Evolutionary conservation across 2,113 vertebrate species (phyloP).

Genomic region (Glareola pratincola): DNA sequence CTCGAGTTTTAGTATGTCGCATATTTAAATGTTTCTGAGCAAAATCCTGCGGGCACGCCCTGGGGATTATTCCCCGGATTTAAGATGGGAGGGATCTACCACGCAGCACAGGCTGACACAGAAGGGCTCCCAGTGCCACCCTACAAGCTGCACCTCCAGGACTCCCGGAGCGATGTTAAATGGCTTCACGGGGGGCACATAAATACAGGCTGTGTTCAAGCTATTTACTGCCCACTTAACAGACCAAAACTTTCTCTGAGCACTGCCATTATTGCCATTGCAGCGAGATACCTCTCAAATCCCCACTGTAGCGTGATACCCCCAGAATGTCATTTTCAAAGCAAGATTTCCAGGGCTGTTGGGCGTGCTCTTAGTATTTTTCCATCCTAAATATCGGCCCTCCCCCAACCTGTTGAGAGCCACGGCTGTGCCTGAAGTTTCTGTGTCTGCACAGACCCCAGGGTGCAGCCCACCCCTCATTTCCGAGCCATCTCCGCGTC

Average conservation of each 20-base stretch:
- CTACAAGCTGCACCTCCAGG: not conserved
- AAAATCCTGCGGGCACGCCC: not conserved
- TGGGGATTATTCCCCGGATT: not conserved
- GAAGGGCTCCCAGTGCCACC: not conserved
- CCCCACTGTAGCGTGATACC: not conserved
- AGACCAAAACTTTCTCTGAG: not conserved
- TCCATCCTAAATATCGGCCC: not conserved
- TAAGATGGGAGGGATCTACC: not conserved
- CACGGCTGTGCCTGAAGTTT: not conserved
- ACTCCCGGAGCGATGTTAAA: no score
- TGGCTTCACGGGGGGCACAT: fast-evolving
- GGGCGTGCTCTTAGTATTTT: not conserved
- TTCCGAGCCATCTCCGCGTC: fast-evolving
- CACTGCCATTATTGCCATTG: not conserved
- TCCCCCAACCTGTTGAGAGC: not conserved
- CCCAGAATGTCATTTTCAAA: not conserved
- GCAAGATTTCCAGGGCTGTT: not conserved
- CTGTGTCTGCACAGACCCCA: fast-evolving
- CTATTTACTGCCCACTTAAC: not conserved
- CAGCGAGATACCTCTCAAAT: not conserved
- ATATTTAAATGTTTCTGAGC: not conserved
- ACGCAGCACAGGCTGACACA: not conserved
- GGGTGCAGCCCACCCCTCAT: not conserved
- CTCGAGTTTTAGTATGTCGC: not conserved
- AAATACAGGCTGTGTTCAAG: not conserved